Base-by-base conservation (phyloP, 2,797 vertebrate species). In the Gephyroberyx darwinii region DNA sequence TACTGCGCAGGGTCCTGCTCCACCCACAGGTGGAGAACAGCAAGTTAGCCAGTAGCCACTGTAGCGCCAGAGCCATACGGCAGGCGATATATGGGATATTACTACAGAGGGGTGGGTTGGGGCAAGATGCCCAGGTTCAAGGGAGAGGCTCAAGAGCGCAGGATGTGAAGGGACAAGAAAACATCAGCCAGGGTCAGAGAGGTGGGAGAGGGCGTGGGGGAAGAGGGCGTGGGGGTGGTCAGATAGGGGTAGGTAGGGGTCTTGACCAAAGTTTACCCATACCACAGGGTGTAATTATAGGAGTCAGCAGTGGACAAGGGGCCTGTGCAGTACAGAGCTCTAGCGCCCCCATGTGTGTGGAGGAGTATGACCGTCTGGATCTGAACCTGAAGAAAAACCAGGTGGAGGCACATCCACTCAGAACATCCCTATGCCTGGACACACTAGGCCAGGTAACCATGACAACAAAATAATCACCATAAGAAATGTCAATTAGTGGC, bases 11-110 rank as follows among this genome's bases (percentile, higher is more conserved):
- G 59, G 94, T 92, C 20, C 80, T 98, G 74, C 95, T 99, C 16
- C 87, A 91, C 0, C 90, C 92, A 0, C 98, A 99, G 76, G 97
- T 99, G 65, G 98, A 99, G 87, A 95, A 98, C 84, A 93, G 93
- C 87, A 94, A 88, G 79, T 90, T 86, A 16, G 74, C 92, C 14
- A 97, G 95, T 48, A 96, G 96, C 54, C 95, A 99, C 22, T 66
- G 76, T 22, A 26, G 89, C 1, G 91, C 97, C 16, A 71, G 86
- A 83, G 85, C 92, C 68, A 93, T 99, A 81, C 96, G 97, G 0
- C 94, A 93, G 53, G 87, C 91, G 20, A 88, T 98, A 39, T 99
- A 99, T 33, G 94, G 95, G 26, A 90, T 99, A 47, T 91, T 98
- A 2, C 85, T 93, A 37, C 87, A 84, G 7, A 54, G 57, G 45